Conservation (phyloP, 1,140 invertebrate species). For the Mylabris phalerata region DNA sequence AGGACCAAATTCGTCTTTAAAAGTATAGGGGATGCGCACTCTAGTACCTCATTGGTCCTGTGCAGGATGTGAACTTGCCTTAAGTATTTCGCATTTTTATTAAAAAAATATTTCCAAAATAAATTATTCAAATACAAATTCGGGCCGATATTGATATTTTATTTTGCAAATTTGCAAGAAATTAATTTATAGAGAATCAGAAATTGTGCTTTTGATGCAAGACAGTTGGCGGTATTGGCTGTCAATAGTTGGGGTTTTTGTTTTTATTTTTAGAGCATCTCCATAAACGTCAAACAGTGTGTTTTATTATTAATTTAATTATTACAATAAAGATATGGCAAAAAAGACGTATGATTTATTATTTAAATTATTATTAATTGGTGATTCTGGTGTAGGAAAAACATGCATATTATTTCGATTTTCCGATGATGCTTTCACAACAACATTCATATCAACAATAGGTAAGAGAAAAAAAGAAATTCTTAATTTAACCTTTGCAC, state of each 20-base stretch:
- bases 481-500: conserved; percentile 34
- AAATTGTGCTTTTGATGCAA: too few species aligned
- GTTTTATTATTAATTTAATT: conserved; percentile 6
- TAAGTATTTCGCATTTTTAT: too few species aligned
- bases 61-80: too few species aligned
- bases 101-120: too few species aligned
- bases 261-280: conserved; percentile 5
- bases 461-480: conserved; percentile 55
- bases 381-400: conserved; percentile 97
- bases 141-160: too few species aligned
- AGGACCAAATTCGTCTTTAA: too few species aligned
- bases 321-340: conserved; percentile 57
- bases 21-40: too few species aligned
- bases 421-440: conserved; percentile 97
- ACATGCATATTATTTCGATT: conserved; percentile 97
- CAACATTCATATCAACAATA: conserved; percentile 97
- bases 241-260: conserved; percentile 4
- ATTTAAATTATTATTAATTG: conserved; percentile 96
- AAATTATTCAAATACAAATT: too few species aligned
- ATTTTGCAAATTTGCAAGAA: too few species aligned
- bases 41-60: too few species aligned
- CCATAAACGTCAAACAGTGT: conserved; percentile 14
- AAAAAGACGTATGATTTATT: conserved; percentile 97
- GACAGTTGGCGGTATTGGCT: too few species aligned
- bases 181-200: too few species aligned